phyloP scores from a whole-genome alignment of 2,888 invertebrate genomes.

The Morpho achilles region DNA sequence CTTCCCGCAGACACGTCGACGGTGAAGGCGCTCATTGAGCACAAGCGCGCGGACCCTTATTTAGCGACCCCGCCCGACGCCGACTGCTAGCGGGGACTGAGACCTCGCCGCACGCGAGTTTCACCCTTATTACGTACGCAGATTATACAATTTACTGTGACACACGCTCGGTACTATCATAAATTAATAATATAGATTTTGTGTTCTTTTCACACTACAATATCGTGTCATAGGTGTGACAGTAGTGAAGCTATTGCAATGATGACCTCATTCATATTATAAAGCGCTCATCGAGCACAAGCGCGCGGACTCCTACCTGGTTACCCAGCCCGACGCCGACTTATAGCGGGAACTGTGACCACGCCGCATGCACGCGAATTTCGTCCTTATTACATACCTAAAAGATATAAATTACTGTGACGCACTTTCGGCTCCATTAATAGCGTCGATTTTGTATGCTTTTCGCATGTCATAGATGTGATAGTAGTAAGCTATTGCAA shows the following conservation, averaged over 20 bases:
- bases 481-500: too few relatives aligned
- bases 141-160: conserved; percentile 5
- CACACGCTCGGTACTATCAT: background rate
- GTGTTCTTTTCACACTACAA: too few relatives aligned
- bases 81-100: conserved; percentile 84
- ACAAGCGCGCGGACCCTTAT: conserved; percentile 95
- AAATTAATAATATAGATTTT: background rate
- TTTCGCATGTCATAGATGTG: too few relatives aligned
- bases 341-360: conserved; percentile 81
- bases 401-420: conserved; percentile 3
- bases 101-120: conserved; percentile 11
- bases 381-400: conserved; percentile 6
- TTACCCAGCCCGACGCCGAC: conserved; percentile 91
- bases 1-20: conserved; percentile 96
- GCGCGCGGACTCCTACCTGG: conserved; percentile 93
- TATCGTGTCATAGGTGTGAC: too few relatives aligned
- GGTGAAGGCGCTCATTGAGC: conserved; percentile 93
- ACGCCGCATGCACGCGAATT: conserved; percentile 10
- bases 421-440: background rate
- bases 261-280: too few relatives aligned
- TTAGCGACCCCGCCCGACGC: conserved; percentile 91
- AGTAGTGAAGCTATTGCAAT: too few relatives aligned
- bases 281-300: conserved; percentile 95
- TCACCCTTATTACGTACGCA: conserved; percentile 6
- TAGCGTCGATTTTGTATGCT: background rate